phyloP scores from a whole-genome alignment of 2,113 vertebrate species.

The Mixornis gularis region DNA sequence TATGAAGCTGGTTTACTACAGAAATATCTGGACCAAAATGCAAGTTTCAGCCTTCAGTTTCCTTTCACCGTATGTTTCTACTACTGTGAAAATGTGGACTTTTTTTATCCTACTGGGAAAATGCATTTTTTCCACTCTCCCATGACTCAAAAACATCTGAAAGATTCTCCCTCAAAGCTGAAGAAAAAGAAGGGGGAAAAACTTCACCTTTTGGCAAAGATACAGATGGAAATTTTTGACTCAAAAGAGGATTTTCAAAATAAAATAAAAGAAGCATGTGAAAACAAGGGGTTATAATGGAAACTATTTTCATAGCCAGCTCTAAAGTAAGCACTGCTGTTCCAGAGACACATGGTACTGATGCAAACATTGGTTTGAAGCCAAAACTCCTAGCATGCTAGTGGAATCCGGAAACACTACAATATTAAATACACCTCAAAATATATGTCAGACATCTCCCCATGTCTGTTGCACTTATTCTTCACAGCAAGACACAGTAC shows the following conservation, averaged over 20 bases:
- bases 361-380: conserved; percentile 47
- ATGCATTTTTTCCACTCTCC: conserved; percentile 28
- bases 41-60: neutral
- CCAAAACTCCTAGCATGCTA: conserved; percentile 35
- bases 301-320: conserved; percentile 51
- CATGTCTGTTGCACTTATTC: conserved; percentile 18
- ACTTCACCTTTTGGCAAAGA: conserved; percentile 46
- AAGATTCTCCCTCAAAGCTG: neutral
- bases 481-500: neutral
- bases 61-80: neutral
- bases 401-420: conserved; percentile 37
- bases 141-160: conserved; percentile 30
- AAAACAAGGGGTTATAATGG: conserved; percentile 51
- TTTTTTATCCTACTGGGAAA: conserved; percentile 5
- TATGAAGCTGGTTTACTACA: neutral
- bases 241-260: conserved; percentile 40
- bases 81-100: neutral
- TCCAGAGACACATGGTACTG: conserved; percentile 50
- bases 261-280: conserved; percentile 44
- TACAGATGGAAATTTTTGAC: conserved; percentile 43
- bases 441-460: conserved; percentile 36
- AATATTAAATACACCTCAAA: conserved; percentile 49
- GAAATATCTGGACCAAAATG: neutral
- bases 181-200: neutral
- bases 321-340: conserved; percentile 50